Evolutionary conservation across 1,140 invertebrate genomes (phyloP).

Genomic region (Calephelis nemesis): DNA sequence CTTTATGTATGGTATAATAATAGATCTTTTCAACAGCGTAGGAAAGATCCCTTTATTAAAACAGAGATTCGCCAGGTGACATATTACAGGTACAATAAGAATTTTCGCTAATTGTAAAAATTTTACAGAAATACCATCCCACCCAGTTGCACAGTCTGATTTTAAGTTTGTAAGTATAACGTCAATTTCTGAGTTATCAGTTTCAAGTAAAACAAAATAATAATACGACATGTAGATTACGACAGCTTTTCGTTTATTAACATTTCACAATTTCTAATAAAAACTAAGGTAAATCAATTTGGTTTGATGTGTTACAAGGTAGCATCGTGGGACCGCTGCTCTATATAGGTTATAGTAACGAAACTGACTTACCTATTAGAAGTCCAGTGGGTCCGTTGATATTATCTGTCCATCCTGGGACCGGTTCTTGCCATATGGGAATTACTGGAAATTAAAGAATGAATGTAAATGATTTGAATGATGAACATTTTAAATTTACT

Average conservation of each 20-base stretch:
- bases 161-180: slow-evolving; percentile 21
- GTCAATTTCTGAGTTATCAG: slow-evolving; percentile 22
- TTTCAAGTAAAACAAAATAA: slow-evolving; percentile 30
- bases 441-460: slow-evolving; percentile 79
- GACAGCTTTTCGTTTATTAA: too few relatives aligned
- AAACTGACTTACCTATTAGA: slow-evolving; percentile 79
- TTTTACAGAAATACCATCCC: background rate
- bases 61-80: background rate
- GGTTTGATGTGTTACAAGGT: too few relatives aligned
- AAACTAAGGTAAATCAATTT: too few relatives aligned
- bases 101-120: background rate
- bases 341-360: too few relatives aligned
- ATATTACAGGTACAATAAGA: background rate
- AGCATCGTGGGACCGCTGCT: too few relatives aligned
- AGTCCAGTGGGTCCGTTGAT: slow-evolving; percentile 93
- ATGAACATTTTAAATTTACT: too few relatives aligned
- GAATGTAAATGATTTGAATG: too few relatives aligned
- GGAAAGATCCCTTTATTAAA: background rate
- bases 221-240: too few relatives aligned
- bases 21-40: background rate
- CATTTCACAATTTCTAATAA: too few relatives aligned
- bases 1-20: too few relatives aligned
- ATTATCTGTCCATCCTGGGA: slow-evolving; percentile 96
- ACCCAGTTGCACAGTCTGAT: slow-evolving; percentile 20
- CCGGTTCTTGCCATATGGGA: slow-evolving; percentile 88